phyloP scores from a whole-genome alignment of 2,113 vertebrate species.

The Carassius carassius region DNA sequence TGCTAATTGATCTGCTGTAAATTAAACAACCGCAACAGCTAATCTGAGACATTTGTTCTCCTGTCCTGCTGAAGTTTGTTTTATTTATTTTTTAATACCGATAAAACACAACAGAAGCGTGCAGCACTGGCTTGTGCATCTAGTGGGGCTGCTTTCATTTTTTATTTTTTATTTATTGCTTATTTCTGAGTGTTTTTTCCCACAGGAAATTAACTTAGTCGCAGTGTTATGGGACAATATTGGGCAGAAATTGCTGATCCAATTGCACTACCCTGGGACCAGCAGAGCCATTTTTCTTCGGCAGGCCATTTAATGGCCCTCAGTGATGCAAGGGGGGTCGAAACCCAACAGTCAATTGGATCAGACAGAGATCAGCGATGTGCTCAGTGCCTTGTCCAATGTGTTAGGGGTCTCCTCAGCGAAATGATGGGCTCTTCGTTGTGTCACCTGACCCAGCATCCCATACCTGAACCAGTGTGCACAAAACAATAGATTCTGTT shows the following conservation, averaged over 20 bases:
- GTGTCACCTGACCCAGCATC: not conserved
- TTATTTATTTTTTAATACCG: conserved; percentile 17
- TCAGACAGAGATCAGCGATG: conserved; percentile 60
- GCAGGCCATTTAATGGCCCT: conserved; percentile 71
- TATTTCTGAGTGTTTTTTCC: conserved; percentile 63
- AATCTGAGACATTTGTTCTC: conserved; percentile 25
- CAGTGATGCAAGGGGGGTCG: conserved; percentile 65
- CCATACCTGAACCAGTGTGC: not conserved
- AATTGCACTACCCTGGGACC: conserved; percentile 66
- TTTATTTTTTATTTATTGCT: conserved; percentile 58
- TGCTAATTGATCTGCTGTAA: not conserved
- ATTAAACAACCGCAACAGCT: not conserved
- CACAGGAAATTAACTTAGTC: conserved; percentile 72
- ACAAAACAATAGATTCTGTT: not conserved
- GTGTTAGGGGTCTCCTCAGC: conserved; percentile 53
- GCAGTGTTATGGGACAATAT: conserved; percentile 64
- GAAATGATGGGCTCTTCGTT: conserved; percentile 39
- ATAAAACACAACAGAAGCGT: conserved; percentile 14
- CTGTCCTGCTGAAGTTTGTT: not conserved
- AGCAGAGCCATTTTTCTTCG: conserved; percentile 71
- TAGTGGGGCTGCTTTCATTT: conserved; percentile 28
- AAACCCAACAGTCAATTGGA: conserved; percentile 67
- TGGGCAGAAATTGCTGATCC: conserved; percentile 64
- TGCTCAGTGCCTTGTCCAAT: conserved; percentile 50
- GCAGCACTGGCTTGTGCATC: not conserved